Evolutionary conservation across 2,888 invertebrate species (phyloP).

Genomic region (Netelia inedita): DNA sequence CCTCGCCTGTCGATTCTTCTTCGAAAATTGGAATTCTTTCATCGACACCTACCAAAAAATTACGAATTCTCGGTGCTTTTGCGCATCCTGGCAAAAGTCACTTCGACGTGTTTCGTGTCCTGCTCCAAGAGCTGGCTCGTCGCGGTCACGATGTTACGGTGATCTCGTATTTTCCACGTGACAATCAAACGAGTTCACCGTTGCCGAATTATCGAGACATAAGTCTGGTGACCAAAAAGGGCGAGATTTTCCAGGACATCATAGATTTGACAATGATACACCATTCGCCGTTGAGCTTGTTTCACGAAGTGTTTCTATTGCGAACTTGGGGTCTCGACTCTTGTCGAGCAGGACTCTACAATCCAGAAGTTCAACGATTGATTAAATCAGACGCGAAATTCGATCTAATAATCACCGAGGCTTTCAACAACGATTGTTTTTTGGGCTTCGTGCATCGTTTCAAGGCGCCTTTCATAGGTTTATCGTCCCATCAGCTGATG

Average conservation of each 20-base stretch:
- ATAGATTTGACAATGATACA: conserved; percentile 69
- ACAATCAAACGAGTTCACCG: conserved; percentile 79
- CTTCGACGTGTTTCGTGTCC: conserved; percentile 88
- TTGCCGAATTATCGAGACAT: conserved; percentile 88
- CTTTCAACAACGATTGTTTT: conserved; percentile 91
- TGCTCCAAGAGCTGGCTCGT: conserved; percentile 87
- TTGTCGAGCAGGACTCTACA: conserved; percentile 84
- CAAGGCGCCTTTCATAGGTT: conserved; percentile 87
- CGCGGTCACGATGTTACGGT: conserved; percentile 90
- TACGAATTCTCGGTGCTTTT: conserved; percentile 87
- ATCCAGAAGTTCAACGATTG: conserved; percentile 83
- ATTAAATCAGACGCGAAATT: conserved; percentile 86
- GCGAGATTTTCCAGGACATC: conserved; percentile 74
- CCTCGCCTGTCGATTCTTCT: background rate
- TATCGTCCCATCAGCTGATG: conserved; percentile 87
- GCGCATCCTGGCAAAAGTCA: conserved; percentile 90
- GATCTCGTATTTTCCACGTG: conserved; percentile 88
- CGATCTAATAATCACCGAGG: conserved; percentile 90
- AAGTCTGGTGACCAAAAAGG: conserved; percentile 83
- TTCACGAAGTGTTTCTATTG: conserved; percentile 76
- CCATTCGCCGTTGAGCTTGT: background rate
- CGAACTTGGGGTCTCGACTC: conserved; percentile 79
- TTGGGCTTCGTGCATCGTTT: conserved; percentile 88
- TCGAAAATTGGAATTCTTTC: background rate
- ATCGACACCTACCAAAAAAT: conserved; percentile 37